phyloP scores from a whole-genome alignment of 2,797 vertebrate genomes.

The Sciurus vulgaris region DNA sequence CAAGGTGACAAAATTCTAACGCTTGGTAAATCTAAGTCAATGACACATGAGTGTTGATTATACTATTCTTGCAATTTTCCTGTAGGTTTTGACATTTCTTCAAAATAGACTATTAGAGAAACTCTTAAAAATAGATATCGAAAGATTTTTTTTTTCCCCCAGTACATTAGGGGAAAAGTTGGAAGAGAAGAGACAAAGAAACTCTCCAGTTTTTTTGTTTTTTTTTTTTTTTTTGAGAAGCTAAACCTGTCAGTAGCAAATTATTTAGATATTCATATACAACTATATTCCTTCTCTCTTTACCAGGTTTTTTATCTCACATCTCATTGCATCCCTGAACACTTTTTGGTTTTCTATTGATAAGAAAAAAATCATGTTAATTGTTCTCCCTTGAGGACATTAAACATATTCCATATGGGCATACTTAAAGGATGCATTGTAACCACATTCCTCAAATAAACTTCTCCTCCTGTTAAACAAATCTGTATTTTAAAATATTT shows the following conservation, averaged over 20 bases:
- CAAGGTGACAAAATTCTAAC: conserved; percentile 25
- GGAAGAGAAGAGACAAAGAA: neutral
- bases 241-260: neutral
- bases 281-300: neutral
- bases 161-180: neutral
- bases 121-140: conserved; percentile 51
- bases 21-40: conserved; percentile 58
- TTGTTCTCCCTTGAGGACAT: neutral
- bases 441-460: neutral
- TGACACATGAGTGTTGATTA: conserved; percentile 60
- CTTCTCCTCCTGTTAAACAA: conserved; percentile 28
- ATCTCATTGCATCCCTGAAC: neutral
- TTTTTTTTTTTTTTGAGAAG: neutral
- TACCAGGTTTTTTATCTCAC: conserved; percentile 1
- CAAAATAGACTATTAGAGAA: conserved; percentile 45
- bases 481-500: conserved; percentile 21
- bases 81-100: conserved; percentile 74
- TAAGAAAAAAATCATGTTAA: neutral
- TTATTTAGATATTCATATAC: conserved; percentile 19
- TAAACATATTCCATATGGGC: neutral
- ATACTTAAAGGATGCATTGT: neutral
- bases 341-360: conserved; percentile 8
- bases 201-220: too few relatives aligned
- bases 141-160: neutral
- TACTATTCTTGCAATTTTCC: conserved; percentile 69